Evolutionary conservation across 2,888 invertebrate genomes (phyloP).

Genomic region (Spodoptera littoralis): DNA sequence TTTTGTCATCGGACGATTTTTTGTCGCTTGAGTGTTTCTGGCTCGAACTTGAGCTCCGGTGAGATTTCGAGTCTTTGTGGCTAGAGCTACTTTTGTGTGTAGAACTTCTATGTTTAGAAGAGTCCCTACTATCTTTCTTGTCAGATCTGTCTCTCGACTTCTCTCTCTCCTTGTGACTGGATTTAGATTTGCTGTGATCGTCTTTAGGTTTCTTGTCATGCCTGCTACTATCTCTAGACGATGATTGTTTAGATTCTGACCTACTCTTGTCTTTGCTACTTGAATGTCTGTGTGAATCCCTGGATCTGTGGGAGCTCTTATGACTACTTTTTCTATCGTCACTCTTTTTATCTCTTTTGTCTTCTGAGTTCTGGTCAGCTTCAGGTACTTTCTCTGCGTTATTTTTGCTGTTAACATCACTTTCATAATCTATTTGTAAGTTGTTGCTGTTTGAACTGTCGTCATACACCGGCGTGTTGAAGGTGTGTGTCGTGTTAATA

Average conservation of each 20-base stretch:
- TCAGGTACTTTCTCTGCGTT: constrained; percentile 76
- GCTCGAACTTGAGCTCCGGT: constrained; percentile 76
- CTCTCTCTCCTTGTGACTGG: constrained; percentile 73
- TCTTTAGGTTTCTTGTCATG: constrained; percentile 81
- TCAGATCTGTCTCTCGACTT: constrained; percentile 75
- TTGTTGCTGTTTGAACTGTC: constrained; percentile 85
- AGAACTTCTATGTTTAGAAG: constrained; percentile 80
- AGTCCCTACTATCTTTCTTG: constrained; percentile 79
- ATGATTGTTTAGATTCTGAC: constrained; percentile 79
- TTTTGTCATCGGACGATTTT: constrained; percentile 78
- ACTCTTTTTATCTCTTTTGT: constrained; percentile 75
- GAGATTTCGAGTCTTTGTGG: constrained; percentile 77
- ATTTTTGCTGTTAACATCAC: constrained; percentile 84
- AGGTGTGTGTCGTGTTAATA: constrained; percentile 67
- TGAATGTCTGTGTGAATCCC: constrained; percentile 80
- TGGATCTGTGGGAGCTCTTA: constrained; percentile 80
- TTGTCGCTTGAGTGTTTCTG: constrained; percentile 72
- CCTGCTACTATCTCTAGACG: constrained; percentile 76
- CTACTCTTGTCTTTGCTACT: constrained; percentile 78
- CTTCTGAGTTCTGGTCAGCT: constrained; percentile 73
- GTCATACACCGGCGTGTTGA: constrained; percentile 79
- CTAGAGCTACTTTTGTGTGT: constrained; percentile 79
- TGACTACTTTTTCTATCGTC: constrained; percentile 77
- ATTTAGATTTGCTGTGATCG: constrained; percentile 76
- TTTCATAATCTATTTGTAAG: constrained; percentile 84